phyloP scores from a whole-genome alignment of 2,888 invertebrate species.

The Xanthia togata region DNA sequence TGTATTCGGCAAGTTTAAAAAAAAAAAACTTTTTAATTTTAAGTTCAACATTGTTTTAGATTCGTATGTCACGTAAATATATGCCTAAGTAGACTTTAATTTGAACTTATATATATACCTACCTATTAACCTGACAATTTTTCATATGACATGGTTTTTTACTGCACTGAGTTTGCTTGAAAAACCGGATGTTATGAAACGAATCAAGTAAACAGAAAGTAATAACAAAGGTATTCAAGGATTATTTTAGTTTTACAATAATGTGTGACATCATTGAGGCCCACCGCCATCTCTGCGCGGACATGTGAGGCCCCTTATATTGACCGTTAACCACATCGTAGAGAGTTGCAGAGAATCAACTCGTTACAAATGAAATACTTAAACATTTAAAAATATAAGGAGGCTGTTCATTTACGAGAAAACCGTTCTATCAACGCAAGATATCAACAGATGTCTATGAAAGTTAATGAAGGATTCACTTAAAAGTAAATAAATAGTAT shows the following conservation, averaged over 20 bases:
- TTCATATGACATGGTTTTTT: no score
- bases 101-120: no score
- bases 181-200: not conserved
- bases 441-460: not conserved
- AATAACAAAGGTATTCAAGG: not conserved
- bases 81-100: not conserved
- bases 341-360: slow-evolving; percentile 18
- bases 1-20: not conserved
- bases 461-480: not conserved
- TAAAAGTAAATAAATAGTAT: not conserved
- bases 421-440: not conserved
- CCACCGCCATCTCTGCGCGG: slow-evolving; percentile 10
- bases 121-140: no score
- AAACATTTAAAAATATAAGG: not conserved
- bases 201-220: slow-evolving; percentile 17
- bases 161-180: not conserved
- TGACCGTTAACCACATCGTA: not conserved
- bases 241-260: slow-evolving; percentile 13
- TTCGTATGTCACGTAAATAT: not conserved
- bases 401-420: not conserved
- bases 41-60: not conserved
- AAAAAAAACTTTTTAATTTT: not conserved
- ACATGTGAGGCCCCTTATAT: slow-evolving; percentile 40
- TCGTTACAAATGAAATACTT: slow-evolving; percentile 8
- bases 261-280: slow-evolving; percentile 49